Evolutionary conservation across 1,140 invertebrate genomes (phyloP).

Genomic region (Ylistrum balloti): DNA sequence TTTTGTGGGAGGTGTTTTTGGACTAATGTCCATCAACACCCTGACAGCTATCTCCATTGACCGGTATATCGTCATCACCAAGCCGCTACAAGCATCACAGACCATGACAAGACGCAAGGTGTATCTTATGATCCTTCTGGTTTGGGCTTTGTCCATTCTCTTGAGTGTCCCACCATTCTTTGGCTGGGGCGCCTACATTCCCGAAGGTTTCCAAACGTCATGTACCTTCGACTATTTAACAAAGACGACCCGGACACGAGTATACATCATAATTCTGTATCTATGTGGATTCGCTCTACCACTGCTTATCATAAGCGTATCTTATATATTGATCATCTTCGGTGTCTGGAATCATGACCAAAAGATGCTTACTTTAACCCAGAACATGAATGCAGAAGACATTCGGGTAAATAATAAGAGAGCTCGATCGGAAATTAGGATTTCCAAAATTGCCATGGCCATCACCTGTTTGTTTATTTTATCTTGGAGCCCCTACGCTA

Average conservation of each 20-base stretch:
- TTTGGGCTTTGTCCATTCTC: conserved; percentile 87
- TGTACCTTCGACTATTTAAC: conserved; percentile 93
- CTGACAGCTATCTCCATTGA: conserved; percentile 92
- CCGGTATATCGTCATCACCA: conserved; percentile 92
- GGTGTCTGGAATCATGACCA: conserved; percentile 90
- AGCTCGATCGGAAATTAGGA: conserved; percentile 76
- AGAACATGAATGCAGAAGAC: conserved; percentile 68
- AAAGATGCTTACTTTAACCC: conserved; percentile 85
- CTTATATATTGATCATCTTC: conserved; percentile 88
- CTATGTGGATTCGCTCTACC: conserved; percentile 84
- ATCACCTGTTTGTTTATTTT: conserved; percentile 91
- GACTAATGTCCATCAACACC: conserved; percentile 91
- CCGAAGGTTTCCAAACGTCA: conserved; percentile 92
- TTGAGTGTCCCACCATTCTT: conserved; percentile 90
- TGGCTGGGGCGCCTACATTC: conserved; percentile 92
- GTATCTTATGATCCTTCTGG: conserved; percentile 86
- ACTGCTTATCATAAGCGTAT: conserved; percentile 87
- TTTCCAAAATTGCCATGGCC: conserved; percentile 89
- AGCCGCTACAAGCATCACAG: conserved; percentile 77
- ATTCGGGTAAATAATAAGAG: conserved; percentile 68
- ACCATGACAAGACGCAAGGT: conserved; percentile 86
- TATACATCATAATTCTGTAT: conserved; percentile 81
- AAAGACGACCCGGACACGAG: conserved; percentile 85
- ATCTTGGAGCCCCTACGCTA: conserved; percentile 83
- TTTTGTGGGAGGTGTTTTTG: conserved; percentile 90